phyloP scores from a whole-genome alignment of 2,797 vertebrate species.

The Coregonus suidteri region DNA sequence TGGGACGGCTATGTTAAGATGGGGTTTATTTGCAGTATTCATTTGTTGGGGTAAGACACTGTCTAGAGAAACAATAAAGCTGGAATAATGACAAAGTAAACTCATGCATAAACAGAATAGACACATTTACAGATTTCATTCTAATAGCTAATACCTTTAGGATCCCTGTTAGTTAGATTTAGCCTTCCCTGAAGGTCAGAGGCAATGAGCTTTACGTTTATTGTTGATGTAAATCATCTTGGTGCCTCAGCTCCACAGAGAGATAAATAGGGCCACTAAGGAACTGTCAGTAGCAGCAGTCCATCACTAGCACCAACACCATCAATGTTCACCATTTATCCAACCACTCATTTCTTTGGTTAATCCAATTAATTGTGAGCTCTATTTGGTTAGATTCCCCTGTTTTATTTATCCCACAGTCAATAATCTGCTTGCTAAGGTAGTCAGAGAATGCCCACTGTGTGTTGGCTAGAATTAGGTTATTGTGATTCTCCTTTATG shows the following conservation, averaged over 20 bases:
- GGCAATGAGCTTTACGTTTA: neutral
- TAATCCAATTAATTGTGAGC: slow-evolving; percentile 59
- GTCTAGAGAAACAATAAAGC: neutral
- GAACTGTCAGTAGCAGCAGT: slow-evolving; percentile 4
- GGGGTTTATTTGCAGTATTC: neutral
- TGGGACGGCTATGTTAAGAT: neutral
- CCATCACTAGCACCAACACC: slow-evolving; percentile 9
- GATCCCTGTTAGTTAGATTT: neutral
- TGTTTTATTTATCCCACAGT: slow-evolving; percentile 51
- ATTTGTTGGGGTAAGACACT: neutral
- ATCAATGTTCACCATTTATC: slow-evolving; percentile 26
- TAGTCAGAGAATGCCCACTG: slow-evolving; percentile 45
- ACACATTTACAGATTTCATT: neutral
- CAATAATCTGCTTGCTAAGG: slow-evolving; percentile 57
- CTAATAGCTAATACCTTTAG: neutral
- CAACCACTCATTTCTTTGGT: slow-evolving; percentile 54
- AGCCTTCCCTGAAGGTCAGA: neutral
- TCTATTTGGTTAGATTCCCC: slow-evolving; percentile 44
- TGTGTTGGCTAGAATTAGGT: slow-evolving; percentile 44
- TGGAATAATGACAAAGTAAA: neutral
- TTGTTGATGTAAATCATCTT: neutral
- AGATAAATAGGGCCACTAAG: slow-evolving; percentile 8
- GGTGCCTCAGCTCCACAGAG: neutral
- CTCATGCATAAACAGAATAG: neutral
- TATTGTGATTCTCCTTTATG: slow-evolving; percentile 51